These are phyloP conservation scores for Piliocolobus tephrosceles DNA, from an alignment of 2,113 vertebrate species.

Conservation along the genomic window DNA sequence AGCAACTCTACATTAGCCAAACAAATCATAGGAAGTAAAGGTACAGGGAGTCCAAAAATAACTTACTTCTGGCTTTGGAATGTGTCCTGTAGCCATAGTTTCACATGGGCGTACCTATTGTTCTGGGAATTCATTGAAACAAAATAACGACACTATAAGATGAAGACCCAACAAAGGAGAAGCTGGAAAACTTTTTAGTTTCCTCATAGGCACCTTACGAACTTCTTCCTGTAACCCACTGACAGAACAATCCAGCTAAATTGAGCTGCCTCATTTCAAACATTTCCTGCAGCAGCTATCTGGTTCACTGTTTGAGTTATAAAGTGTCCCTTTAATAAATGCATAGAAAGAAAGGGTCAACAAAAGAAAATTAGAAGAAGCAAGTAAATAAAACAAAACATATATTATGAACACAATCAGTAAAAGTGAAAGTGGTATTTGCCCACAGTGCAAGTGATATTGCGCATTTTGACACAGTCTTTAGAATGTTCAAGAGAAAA, in stretches of 20 bases:
- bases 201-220: not conserved
- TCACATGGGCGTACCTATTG: constrained; percentile 46
- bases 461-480: not conserved
- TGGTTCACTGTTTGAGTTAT: constrained; percentile 55
- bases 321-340: constrained; percentile 52
- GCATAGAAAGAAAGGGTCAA: constrained; percentile 34
- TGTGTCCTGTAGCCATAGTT: constrained; percentile 48
- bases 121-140: constrained; percentile 60
- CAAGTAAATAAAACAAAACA: constrained; percentile 44
- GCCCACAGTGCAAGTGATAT: too few relatives aligned
- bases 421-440: constrained; percentile 34
- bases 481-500: constrained; percentile 43
- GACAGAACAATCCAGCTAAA: constrained; percentile 56
- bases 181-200: constrained; percentile 54
- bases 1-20: constrained; percentile 47
- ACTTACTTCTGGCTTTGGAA: constrained; percentile 54
- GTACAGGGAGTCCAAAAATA: constrained; percentile 38
- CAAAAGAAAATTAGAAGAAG: constrained; percentile 50
- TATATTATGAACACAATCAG: not conserved
- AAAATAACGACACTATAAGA: constrained; percentile 42
- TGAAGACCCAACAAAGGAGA: constrained; percentile 53
- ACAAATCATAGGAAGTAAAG: constrained; percentile 57
- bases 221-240: constrained; percentile 57
- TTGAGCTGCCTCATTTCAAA: constrained; percentile 48
- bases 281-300: constrained; percentile 54